A percentile compares a stretch with the other conserved stretches of the same genome.
These are phyloP conservation scores for Embidobia sp. DNA, from an alignment of 2,888 invertebrate genomes.

Conservation along the genomic window DNA sequence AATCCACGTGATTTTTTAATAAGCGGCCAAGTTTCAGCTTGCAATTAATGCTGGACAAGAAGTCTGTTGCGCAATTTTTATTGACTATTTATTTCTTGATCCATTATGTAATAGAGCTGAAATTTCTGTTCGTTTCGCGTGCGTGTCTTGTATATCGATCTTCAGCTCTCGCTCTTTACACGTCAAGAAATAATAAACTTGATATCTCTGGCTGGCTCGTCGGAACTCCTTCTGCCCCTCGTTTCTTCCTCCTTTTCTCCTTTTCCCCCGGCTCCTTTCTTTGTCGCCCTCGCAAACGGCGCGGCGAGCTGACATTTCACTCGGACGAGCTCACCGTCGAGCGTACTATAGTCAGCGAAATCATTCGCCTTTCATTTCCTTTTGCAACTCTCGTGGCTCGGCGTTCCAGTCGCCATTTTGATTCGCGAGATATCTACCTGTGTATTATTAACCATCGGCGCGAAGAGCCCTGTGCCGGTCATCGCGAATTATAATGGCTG, in stretches of 20 bases:
- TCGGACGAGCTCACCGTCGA: conserved; percentile 64
- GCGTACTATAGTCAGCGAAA: conserved; percentile 64
- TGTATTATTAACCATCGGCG: conserved; percentile 61
- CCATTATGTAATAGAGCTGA: conserved; percentile 41
- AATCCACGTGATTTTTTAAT: not conserved
- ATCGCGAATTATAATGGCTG: conserved; percentile 57
- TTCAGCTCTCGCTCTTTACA: conserved; percentile 60
- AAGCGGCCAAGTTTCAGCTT: too few relatives aligned
- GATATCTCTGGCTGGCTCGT: conserved; percentile 59
- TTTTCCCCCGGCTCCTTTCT: conserved; percentile 45
- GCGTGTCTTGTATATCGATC: conserved; percentile 62
- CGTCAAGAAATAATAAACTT: conserved; percentile 66
- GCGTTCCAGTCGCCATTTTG: conserved; percentile 66
- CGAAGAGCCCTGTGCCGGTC: conserved; percentile 52
- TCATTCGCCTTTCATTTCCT: conserved; percentile 67
- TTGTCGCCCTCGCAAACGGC: conserved; percentile 65
- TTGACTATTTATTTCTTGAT: conserved; percentile 13
- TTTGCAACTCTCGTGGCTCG: conserved; percentile 64
- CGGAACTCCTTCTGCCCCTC: conserved; percentile 55
- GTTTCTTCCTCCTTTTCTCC: conserved; percentile 61
- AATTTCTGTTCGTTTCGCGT: conserved; percentile 51
- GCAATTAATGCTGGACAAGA: not conserved
- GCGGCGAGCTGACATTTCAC: conserved; percentile 73
- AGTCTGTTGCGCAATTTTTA: conserved; percentile 13
- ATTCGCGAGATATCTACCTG: conserved; percentile 64